Evolutionary conservation across 2,888 invertebrate species (phyloP).

Genomic region (Parapristionchus giblindavisi): DNA sequence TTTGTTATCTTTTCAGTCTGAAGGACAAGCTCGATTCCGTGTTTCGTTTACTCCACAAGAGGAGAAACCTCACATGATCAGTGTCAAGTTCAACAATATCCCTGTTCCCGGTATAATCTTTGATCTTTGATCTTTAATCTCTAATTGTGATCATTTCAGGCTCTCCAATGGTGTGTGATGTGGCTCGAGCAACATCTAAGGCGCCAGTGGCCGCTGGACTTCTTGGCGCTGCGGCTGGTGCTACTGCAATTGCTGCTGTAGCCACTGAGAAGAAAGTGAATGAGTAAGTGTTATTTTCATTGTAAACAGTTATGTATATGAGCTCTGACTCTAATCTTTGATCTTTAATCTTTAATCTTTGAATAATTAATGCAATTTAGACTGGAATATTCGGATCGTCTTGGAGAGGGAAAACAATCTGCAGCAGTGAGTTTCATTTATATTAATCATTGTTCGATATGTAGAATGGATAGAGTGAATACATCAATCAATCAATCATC

Average conservation of each 20-base stretch:
- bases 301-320: too few species aligned
- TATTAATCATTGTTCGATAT: too few species aligned
- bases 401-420: conserved; percentile 35
- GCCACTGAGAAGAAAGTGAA: background rate
- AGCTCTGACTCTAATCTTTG: too few species aligned
- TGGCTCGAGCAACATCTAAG: background rate
- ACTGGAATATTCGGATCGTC: conserved; percentile 12
- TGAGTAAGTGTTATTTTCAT: too few species aligned
- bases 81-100: conserved; percentile 81
- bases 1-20: conserved; percentile 80
- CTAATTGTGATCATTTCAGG: background rate
- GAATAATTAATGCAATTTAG: too few species aligned
- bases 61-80: conserved; percentile 87
- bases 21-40: conserved; percentile 90
- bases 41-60: conserved; percentile 96
- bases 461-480: too few species aligned
- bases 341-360: too few species aligned
- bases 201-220: conserved; percentile 3
- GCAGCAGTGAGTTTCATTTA: conserved; percentile 6
- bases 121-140: background rate
- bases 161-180: conserved; percentile 3
- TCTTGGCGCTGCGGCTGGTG: conserved; percentile 21
- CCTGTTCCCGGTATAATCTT: conserved; percentile 63
- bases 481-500: too few species aligned
- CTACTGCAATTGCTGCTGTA: background rate